These are phyloP conservation scores for Drosophila atripex DNA, from an alignment of 2,888 invertebrate species.

Conservation along the genomic window DNA sequence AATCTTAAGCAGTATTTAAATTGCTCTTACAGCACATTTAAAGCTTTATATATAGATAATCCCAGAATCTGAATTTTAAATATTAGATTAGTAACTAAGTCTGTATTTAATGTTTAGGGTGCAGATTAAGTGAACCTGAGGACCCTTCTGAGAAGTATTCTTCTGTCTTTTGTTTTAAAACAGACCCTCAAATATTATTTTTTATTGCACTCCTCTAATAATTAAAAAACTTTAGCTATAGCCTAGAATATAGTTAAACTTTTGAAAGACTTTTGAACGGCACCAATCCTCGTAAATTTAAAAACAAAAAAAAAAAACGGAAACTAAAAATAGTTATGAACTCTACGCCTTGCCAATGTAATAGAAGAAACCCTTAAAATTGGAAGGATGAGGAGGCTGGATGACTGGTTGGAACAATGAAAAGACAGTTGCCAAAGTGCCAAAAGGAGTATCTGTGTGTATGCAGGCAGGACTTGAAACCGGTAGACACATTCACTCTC, in stretches of 20 bases:
- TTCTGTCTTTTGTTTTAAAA: no score
- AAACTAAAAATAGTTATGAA: slow-evolving; percentile 1
- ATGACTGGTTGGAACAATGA: slow-evolving; percentile 9
- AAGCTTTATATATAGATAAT: slow-evolving; percentile 3
- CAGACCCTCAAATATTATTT: no score
- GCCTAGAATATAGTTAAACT: background rate
- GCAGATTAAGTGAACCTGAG: background rate
- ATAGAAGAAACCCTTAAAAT: slow-evolving; percentile 23
- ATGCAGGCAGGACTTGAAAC: slow-evolving; percentile 5
- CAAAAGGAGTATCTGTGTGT: slow-evolving; percentile 4
- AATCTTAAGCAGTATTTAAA: background rate
- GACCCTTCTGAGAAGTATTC: background rate
- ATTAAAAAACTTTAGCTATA: background rate
- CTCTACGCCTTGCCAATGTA: slow-evolving; percentile 21
- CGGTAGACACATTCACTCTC: slow-evolving; percentile 15
- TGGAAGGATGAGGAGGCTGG: background rate
- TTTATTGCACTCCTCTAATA: no score
- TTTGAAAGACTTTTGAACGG: background rate
- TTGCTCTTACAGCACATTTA: slow-evolving; percentile 13
- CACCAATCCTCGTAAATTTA: background rate
- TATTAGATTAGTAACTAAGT: slow-evolving; percentile 8
- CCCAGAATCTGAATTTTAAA: slow-evolving; percentile 7
- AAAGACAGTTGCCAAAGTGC: slow-evolving; percentile 15
- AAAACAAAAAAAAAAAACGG: no score
- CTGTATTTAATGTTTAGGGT: background rate